These are phyloP conservation scores for Meiosimyza decipiens DNA, from an alignment of 2,888 invertebrate species.

Conservation along the genomic window DNA sequence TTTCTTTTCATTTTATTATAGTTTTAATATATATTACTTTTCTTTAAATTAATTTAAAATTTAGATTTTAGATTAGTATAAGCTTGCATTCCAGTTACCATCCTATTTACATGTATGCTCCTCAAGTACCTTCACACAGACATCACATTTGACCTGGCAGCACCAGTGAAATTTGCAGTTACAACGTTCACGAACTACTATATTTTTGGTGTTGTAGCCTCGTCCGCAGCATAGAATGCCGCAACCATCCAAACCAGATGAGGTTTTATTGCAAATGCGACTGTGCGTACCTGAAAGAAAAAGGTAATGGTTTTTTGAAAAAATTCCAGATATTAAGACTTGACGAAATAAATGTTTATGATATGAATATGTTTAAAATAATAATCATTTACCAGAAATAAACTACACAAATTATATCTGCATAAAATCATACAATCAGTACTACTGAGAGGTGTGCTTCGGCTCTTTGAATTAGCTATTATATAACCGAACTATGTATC, in stretches of 20 bases:
- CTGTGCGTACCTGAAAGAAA: slow-evolving; percentile 74
- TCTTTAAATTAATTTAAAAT: background rate
- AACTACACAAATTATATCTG: too few relatives aligned
- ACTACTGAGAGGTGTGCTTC: too few relatives aligned
- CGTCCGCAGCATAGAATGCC: slow-evolving; percentile 91
- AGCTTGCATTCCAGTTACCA: slow-evolving; percentile 26
- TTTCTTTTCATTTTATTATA: too few relatives aligned
- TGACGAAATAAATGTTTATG: too few relatives aligned
- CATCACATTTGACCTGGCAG: slow-evolving; percentile 92
- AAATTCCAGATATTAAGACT: too few relatives aligned
- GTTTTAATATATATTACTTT: too few relatives aligned
- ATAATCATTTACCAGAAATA: too few relatives aligned
- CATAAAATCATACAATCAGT: too few relatives aligned
- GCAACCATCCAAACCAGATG: slow-evolving; percentile 84
- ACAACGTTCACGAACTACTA: slow-evolving; percentile 82
- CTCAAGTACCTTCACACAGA: slow-evolving; percentile 81
- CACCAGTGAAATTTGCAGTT: slow-evolving; percentile 97
- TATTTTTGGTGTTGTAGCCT: slow-evolving; percentile 88
- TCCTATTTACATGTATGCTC: slow-evolving; percentile 87
- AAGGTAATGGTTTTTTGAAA: background rate
- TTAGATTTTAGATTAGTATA: background rate
- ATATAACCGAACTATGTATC: too few relatives aligned
- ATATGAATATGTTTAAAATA: too few relatives aligned
- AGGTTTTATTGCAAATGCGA: slow-evolving; percentile 78
- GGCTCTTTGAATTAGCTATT: too few relatives aligned